These are phyloP conservation scores for Meles meles DNA, from an alignment of 2,113 vertebrate species.

Conservation along the genomic window DNA sequence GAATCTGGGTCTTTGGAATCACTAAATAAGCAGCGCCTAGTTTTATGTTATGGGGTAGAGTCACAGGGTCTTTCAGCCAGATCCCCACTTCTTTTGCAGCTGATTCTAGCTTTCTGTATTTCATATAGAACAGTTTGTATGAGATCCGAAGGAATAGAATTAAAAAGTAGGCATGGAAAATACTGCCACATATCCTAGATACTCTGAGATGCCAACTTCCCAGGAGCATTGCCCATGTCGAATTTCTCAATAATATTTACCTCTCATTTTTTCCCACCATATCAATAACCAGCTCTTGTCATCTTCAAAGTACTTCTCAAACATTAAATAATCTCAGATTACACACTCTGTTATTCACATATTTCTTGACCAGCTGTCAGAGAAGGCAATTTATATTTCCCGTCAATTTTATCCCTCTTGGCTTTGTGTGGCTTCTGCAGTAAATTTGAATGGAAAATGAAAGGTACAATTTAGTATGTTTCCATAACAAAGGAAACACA, in stretches of 20 bases:
- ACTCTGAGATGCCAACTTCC: background rate
- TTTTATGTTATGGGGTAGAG: background rate
- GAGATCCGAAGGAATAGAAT: conserved; percentile 23
- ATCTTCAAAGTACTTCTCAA: conserved; percentile 55
- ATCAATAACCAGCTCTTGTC: conserved; percentile 51
- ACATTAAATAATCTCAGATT: conserved; percentile 58
- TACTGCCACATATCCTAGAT: background rate
- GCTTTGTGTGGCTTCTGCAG: background rate
- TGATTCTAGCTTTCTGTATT: background rate
- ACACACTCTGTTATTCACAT: conserved; percentile 39
- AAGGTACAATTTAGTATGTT: background rate
- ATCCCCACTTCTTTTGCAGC: background rate
- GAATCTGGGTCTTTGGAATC: background rate
- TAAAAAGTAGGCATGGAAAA: background rate
- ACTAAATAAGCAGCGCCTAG: background rate
- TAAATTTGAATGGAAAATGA: conserved; percentile 40
- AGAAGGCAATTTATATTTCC: conserved; percentile 43
- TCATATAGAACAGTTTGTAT: conserved; percentile 40
- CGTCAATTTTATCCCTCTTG: conserved; percentile 33
- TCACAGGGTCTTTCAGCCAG: background rate
- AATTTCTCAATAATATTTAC: conserved; percentile 19
- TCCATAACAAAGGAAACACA: background rate
- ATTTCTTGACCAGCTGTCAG: conserved; percentile 62
- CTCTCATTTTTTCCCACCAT: background rate
- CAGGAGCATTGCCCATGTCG: background rate